Evolutionary conservation across 1,140 invertebrate species (phyloP).

Genomic region (Agraylea sexmaculata): DNA sequence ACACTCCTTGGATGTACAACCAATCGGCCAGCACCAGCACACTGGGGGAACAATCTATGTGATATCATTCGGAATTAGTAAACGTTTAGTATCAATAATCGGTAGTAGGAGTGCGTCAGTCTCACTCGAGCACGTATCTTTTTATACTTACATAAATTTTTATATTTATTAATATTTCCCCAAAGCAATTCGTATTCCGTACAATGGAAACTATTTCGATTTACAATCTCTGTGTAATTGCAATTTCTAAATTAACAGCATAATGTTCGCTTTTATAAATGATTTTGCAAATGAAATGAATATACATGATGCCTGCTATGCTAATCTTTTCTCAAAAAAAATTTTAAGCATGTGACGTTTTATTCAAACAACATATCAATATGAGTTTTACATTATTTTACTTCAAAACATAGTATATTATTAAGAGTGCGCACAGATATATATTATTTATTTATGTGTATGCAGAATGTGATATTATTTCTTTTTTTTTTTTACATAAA

Average conservation of each 20-base stretch:
- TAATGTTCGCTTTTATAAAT: background rate
- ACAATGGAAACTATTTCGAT: slow-evolving; percentile 8
- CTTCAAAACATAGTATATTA: slow-evolving; percentile 8
- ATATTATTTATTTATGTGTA: too few species aligned
- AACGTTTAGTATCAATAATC: slow-evolving; percentile 14
- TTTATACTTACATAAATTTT: slow-evolving; percentile 5
- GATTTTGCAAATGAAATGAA: too few species aligned
- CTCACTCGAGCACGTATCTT: background rate
- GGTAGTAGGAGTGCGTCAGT: slow-evolving; percentile 14
- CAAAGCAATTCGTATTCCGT: slow-evolving; percentile 5
- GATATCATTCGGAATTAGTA: slow-evolving; percentile 21
- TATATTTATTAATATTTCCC: slow-evolving; percentile 5
- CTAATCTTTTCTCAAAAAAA: too few species aligned
- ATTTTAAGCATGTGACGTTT: too few species aligned
- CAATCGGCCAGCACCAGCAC: slow-evolving; percentile 19
- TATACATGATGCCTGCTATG: too few species aligned
- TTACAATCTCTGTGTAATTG: background rate
- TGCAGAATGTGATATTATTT: too few species aligned
- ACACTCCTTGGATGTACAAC: slow-evolving; percentile 18
- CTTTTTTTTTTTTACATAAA: too few species aligned
- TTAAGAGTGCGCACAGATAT: too few species aligned
- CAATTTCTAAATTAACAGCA: background rate
- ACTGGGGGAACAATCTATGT: slow-evolving; percentile 23
- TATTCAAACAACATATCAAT: slow-evolving; percentile 4
- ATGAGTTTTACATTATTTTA: slow-evolving; percentile 6